Conservation (phyloP, 2,888 invertebrate genomes). For the Ormyrus thymus region DNA sequence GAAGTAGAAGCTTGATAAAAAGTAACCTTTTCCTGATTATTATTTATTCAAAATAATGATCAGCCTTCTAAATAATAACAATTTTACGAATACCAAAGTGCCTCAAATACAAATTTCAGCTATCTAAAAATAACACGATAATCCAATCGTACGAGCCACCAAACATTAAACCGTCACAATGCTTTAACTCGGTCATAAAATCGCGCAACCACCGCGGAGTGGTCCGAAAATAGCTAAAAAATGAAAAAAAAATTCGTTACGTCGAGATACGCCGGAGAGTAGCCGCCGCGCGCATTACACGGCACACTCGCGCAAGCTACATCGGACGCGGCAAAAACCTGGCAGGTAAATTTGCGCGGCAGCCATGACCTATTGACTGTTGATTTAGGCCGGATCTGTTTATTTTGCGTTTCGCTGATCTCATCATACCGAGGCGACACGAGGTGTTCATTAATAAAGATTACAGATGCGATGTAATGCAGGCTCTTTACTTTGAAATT, state of each 20-base stretch:
- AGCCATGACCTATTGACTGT: slow-evolving; percentile 50
- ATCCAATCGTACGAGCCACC: too few species aligned
- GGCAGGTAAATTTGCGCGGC: slow-evolving; percentile 47
- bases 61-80: too few species aligned
- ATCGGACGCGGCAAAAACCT: slow-evolving; percentile 37
- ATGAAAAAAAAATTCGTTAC: slow-evolving; percentile 15
- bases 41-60: too few species aligned
- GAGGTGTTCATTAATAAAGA: slow-evolving; percentile 43
- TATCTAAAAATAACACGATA: too few species aligned
- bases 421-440: slow-evolving; percentile 44
- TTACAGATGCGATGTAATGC: slow-evolving; percentile 7
- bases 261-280: slow-evolving; percentile 13
- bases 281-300: background rate
- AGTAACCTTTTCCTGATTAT: too few species aligned
- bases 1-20: too few species aligned
- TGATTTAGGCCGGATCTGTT: slow-evolving; percentile 53
- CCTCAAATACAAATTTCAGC: too few species aligned
- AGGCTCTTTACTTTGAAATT: background rate
- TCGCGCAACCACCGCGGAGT: background rate
- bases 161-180: too few species aligned
- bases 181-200: slow-evolving; percentile 1
- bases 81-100: too few species aligned
- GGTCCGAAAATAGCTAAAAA: background rate
- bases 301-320: background rate
- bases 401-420: slow-evolving; percentile 49